phyloP scores from a whole-genome alignment of 2,797 vertebrate species.

The Sebastes trivittatus region DNA sequence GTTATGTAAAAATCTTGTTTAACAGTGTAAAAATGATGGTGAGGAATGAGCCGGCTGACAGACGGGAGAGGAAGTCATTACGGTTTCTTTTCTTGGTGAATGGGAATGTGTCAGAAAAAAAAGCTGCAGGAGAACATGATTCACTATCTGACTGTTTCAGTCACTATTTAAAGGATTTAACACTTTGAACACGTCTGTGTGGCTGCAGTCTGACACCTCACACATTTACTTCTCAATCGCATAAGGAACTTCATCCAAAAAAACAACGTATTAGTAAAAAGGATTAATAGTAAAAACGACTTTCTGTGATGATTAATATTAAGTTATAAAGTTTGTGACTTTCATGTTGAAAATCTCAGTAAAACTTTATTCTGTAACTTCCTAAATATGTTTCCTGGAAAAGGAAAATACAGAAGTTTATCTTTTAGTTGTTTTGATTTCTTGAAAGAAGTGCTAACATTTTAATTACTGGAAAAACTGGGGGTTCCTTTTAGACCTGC shows the following conservation, averaged over 20 bases:
- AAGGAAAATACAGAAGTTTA: too few relatives aligned
- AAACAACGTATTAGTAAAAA: background rate
- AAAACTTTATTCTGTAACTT: background rate
- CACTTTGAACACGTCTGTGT: background rate
- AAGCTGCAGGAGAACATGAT: too few relatives aligned
- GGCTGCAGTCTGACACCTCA: background rate
- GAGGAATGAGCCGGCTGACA: background rate
- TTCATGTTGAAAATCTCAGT: background rate
- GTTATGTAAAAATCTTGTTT: slow-evolving; percentile 26
- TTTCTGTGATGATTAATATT: background rate
- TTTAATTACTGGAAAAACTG: too few relatives aligned
- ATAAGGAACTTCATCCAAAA: background rate
- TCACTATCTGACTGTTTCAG: background rate
- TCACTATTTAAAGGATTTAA: background rate
- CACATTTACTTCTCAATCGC: background rate
- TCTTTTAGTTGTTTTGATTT: background rate
- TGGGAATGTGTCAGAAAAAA: background rate
- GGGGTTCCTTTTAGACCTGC: too few relatives aligned
- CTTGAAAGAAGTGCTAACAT: background rate
- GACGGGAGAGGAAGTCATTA: background rate
- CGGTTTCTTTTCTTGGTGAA: background rate
- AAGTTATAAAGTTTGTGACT: background rate
- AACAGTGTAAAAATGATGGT: background rate
- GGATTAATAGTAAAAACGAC: too few relatives aligned
- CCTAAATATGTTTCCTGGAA: too few relatives aligned